Evolutionary conservation across 2,797 vertebrate species (phyloP), one percentile per base, ranked within the genome.

Genomic region (Lepidocolaptes lacrymiger): DNA sequence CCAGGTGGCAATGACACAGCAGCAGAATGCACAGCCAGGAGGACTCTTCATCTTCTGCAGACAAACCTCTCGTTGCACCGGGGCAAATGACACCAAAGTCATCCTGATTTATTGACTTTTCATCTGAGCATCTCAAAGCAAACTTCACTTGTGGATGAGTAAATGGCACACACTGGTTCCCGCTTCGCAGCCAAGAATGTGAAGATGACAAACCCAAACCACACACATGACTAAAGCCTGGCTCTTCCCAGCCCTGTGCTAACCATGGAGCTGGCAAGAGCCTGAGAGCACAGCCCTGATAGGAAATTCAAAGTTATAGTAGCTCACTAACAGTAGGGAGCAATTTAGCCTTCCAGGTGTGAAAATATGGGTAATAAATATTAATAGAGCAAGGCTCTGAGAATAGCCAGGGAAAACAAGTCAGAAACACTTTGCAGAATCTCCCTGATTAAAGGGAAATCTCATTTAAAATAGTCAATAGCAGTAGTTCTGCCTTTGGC

Each of bases 361-460:
- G 44, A 92, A 93, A 95, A 91, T 76, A 52, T 2, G 2, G 37
- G 30, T 56, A 87, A 67, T 67, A 94, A 89, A 79, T 89, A 85
- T 87, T 67, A 82, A 85, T 26, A 85, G 62, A 73, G 68, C 34
- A 69, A 59, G 32, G 64, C 27, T 92, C 81, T 82, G 71, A 87
- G 69, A 86, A 93, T 23, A 87, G 48, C 17, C 43, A 80, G 77
- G 39, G 83, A 84, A 95, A 96, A 79, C 28, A 72, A 88, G 10
- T 67, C 43, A 75, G 46, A 79, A 85, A 76, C 34, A 58, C 74
- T 89, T 63, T 41, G 23, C 39, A 92, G 55, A 94, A 91, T 63
- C 59, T 62, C 44, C 52, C 24, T 54, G 86, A 85, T 79, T 91
- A 90, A 88, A 92, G 55, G 21, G 41, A 93, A 95, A 89, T 92